Conservation (phyloP, 2,113 vertebrate genomes). For the Falcunculus frontatus region DNA sequence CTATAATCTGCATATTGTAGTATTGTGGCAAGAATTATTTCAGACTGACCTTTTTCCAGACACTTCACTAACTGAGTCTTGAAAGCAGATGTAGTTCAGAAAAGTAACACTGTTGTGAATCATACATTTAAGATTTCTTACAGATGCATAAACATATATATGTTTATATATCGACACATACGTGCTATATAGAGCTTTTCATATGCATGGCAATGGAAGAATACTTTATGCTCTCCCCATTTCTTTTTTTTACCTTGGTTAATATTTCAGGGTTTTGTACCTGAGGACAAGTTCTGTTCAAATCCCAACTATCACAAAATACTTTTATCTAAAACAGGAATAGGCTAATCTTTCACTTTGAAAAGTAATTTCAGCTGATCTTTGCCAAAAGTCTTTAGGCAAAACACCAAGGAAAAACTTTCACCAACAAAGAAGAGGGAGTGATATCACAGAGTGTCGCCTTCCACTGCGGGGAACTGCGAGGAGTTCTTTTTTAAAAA, state of each 20-base stretch:
- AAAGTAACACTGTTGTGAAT: not conserved
- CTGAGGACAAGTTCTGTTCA: not conserved
- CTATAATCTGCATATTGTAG: not conserved
- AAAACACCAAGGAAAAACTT: not conserved
- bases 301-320: not conserved
- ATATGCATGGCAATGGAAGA: not conserved
- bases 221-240: not conserved
- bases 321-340: not conserved
- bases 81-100: not conserved
- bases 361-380: not conserved
- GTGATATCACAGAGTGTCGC: not conserved
- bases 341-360: not conserved
- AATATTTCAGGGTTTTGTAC: not conserved
- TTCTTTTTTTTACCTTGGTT: not conserved
- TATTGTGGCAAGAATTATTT: not conserved
- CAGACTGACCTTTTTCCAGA: not conserved
- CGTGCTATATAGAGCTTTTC: rapidly evolving
- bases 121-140: not conserved
- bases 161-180: not conserved
- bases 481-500: no score
- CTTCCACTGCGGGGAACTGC: no score
- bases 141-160: not conserved
- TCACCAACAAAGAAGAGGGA: not conserved
- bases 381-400: not conserved
- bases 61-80: not conserved